Evolutionary conservation across 1,140 invertebrate genomes (phyloP), one percentile per base, ranked within the genome.

Genomic region (Rhyacophila brunnea): DNA sequence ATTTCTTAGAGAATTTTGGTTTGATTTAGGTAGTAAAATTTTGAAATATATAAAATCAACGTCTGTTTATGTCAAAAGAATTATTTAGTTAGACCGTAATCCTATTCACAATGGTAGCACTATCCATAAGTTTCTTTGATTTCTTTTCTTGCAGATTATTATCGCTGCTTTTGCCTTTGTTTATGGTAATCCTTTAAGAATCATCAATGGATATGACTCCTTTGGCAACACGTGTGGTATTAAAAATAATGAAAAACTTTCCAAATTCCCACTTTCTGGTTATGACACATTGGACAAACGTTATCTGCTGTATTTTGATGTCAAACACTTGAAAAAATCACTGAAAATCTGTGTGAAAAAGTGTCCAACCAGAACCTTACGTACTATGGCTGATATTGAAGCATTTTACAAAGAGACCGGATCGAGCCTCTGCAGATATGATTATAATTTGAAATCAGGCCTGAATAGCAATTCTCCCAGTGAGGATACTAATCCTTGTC

Each of bases 201-300:
- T 96, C 5, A 87, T 95, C 56, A 92, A 95, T 82, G 94, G 95
- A 42, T 95, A 92, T 75, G 94, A 98, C 72, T 95, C 92, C 62
- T 96, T 93, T 81, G 94, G 94, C n/a, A 96, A 97, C 73, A 93
- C 91, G 23, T 98, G 95, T 77, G 93, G 93, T 17, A 86, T 89
- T 42, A 85, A 87, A 64, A 85, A 85, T 59, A 91, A 92, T 71
- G 83, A 85, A 60, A 84, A 85, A 60, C 85, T 92, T 60, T 84
- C 84, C 20, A 85, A 86, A 66, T 81, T 90, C 65, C 82, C 87
- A 5, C 74, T 91, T 32, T 91, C 91, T 11, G 93, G 93, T 11
- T 80, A 87, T 61, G 89, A 93, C 69, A 93, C 90, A 43, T 82
- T 81, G 19, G 85, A 92, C 44, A 91, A 89, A 71, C 87, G 85